Percentiles rank a stretch among this genome's conserved stretches.
phyloP scores from a whole-genome alignment of 2,797 vertebrate species.

The Anguilla marmorata region DNA sequence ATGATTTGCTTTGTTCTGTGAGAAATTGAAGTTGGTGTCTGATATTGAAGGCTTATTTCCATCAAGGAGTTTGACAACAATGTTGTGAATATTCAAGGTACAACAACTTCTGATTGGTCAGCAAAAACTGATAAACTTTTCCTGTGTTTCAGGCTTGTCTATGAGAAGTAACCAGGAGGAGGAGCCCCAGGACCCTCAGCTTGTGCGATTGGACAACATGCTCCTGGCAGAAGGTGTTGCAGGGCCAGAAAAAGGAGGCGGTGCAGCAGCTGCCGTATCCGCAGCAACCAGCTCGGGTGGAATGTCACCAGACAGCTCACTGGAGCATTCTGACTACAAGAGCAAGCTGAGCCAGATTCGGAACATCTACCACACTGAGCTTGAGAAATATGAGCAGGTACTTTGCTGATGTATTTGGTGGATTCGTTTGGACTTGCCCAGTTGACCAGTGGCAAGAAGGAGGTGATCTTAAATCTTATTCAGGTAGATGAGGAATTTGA shows the following conservation, averaged over 20 bases:
- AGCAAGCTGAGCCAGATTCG: conserved; percentile 94
- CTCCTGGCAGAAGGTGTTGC: conserved; percentile 90
- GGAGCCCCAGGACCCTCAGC: conserved; percentile 87
- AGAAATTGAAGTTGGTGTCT: not conserved
- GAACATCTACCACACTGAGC: conserved; percentile 91
- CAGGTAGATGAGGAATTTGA: not conserved
- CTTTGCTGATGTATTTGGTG: conserved; percentile 17
- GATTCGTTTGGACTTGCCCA: not conserved
- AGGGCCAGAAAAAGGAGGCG: conserved; percentile 88
- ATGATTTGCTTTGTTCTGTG: not conserved
- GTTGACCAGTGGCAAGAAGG: not conserved
- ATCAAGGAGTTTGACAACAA: not conserved
- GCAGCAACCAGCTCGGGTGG: conserved; percentile 88
- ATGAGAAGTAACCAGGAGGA: conserved; percentile 89
- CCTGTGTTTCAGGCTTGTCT: conserved; percentile 75
- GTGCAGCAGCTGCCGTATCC: conserved; percentile 83
- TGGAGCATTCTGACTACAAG: conserved; percentile 94
- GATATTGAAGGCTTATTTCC: not conserved
- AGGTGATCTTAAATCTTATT: not conserved
- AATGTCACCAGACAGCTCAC: conserved; percentile 87
- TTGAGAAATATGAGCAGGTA: conserved; percentile 97
- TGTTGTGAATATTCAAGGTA: not conserved
- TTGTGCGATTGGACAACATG: conserved; percentile 93
- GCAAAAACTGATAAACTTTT: conserved; percentile 23
- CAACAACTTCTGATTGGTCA: conserved; percentile 22